A percentile compares a stretch with the other conserved stretches of the same genome.
Conservation (phyloP, 2,888 invertebrate genomes). For the Papilio gigon region DNA sequence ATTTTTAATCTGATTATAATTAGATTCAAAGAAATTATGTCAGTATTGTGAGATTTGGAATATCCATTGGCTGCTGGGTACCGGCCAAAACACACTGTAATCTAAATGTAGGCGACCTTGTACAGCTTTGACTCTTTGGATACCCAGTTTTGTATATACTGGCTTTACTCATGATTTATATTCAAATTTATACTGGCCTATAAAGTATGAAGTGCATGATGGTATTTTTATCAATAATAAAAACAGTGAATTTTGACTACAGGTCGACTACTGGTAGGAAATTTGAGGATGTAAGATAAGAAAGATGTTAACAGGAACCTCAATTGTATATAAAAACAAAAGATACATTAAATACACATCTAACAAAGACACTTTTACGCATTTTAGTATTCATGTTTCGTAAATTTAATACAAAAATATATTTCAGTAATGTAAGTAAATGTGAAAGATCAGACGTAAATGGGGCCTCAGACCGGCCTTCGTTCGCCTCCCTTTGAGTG, state of each 20-base stretch:
- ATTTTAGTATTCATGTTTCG: not conserved
- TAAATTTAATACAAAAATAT: not conserved
- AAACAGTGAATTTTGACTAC: too few relatives aligned
- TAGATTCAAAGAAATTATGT: conserved; percentile 26
- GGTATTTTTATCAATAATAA: too few relatives aligned
- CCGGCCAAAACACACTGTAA: conserved; percentile 30
- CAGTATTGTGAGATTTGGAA: conserved; percentile 25
- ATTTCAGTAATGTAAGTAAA: not conserved
- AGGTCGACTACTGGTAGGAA: too few relatives aligned
- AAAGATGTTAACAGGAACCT: too few relatives aligned
- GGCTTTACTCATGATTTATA: conserved; percentile 9
- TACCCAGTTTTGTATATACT: conserved; percentile 11
- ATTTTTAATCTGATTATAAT: conserved; percentile 12
- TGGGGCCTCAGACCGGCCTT: conserved; percentile 18
- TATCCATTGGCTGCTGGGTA: conserved; percentile 35
- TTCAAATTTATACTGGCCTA: not conserved
- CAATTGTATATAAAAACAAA: too few relatives aligned
- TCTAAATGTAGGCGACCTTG: conserved; percentile 36
- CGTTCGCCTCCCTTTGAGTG: conserved; percentile 25
- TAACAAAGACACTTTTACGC: not conserved
- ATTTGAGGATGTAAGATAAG: too few relatives aligned
- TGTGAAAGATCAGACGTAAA: not conserved
- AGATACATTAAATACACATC: not conserved
- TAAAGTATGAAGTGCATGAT: too few relatives aligned
- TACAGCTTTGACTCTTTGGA: conserved; percentile 30